Base-by-base conservation (phyloP, 2,888 invertebrate species). In the Lasioglossum pauxillum region DNA sequence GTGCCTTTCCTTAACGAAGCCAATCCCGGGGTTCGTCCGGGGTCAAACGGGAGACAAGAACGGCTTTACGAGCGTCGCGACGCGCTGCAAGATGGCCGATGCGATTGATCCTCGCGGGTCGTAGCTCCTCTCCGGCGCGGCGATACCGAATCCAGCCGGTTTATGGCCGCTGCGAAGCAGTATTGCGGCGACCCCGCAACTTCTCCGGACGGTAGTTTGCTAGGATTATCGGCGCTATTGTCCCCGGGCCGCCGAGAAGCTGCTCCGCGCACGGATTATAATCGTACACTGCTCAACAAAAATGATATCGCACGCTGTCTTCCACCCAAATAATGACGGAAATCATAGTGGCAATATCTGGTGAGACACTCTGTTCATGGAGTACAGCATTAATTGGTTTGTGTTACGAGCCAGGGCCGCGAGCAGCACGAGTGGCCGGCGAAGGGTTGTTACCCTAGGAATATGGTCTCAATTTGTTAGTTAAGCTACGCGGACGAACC, bases 1-100 rank as follows among this genome's bases (percentile, higher is more conserved):
- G 89, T 88, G 92, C 87, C 91, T 91, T 91, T 88, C 85, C 91
- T 92, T 92, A 93, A 93, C 93, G 89, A 93, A 91, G 90, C 93
- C 93, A 93, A 93, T 93, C 92, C 88, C 81, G 72, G 79, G 88
- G 92, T 92, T 93, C 91, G 89, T 83, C 81, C 83, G 90, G 90
- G 93, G 91, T 93, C 92, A 93, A 93, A 92, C 87, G 86, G 82
- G 82, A 77, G 85, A 79, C 79, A 84, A 83, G 87, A 86, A 75
- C 79, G 83, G 83, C 84, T 82, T 73, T 69, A 75, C 83, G 75
- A 85, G 72, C 60, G 72, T 67, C 73, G 44, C 77, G 78, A 69
- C 67, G 57, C 31, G 31, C 76, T 38, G 49, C 84, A 86, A 89
- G 75, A 89, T 82, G 81, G 76, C 78, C 80, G 86, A 80, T 69